phyloP scores from a whole-genome alignment of 2,113 vertebrate species.

The Brachypteracias leptosomus region DNA sequence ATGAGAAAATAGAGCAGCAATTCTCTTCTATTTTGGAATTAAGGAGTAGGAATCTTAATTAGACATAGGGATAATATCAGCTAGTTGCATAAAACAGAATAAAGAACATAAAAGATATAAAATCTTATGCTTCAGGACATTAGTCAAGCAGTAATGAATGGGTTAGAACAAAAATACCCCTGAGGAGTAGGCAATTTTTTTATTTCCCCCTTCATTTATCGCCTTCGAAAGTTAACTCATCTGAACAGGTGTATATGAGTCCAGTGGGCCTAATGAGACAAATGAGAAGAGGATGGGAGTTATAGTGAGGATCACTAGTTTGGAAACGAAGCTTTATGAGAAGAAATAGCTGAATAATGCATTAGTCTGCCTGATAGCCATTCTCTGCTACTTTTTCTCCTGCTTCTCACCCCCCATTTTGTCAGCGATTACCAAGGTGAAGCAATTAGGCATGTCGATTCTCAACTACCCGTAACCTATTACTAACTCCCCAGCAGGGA shows the following conservation, averaged over 20 bases:
- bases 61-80: constrained; percentile 35
- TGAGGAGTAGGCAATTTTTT: constrained; percentile 23
- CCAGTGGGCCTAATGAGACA: constrained; percentile 54
- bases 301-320: constrained; percentile 18
- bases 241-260: constrained; percentile 57
- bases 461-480: constrained; percentile 50
- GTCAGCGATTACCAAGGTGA: constrained; percentile 23
- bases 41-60: constrained; percentile 27
- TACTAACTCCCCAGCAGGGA: constrained; percentile 18
- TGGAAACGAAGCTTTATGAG: not conserved
- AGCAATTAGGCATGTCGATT: constrained; percentile 41
- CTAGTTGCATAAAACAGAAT: constrained; percentile 5
- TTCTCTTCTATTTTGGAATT: constrained; percentile 18
- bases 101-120: constrained; percentile 8
- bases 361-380: not conserved
- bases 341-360: constrained; percentile 44
- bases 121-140: constrained; percentile 24
- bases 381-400: not conserved
- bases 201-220: constrained; percentile 54
- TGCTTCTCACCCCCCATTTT: not conserved
- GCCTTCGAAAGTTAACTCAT: constrained; percentile 51
- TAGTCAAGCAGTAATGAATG: constrained; percentile 43
- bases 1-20: constrained; percentile 3
- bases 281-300: constrained; percentile 45
- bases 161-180: constrained; percentile 38